Base-by-base conservation (phyloP, 2,888 invertebrate genomes). In the Plebejus argus region DNA sequence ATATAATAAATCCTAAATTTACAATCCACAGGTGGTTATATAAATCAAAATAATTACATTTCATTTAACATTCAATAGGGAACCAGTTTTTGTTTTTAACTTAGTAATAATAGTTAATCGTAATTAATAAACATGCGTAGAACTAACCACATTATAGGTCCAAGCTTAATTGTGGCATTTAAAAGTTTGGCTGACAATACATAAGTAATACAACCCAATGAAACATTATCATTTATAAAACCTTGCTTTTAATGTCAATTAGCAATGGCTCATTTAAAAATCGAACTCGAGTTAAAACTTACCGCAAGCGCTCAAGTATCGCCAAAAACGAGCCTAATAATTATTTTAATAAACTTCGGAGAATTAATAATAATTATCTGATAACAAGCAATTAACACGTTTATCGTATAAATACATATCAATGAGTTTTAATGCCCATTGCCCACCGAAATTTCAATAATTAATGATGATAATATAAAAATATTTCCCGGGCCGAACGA, bases 311-410 rank as follows among this genome's bases (percentile, higher is more conserved):
- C 12, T 66, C 66, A 66, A 66, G 66, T 15, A 18, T 33, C 66
- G 66, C 28, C 66, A 66, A 66, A 74, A 74, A 74, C 53, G 28
- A 53, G 28, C 74, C 74, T 49, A 53, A 74, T 49, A 53, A 74
- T 74, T 74, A 74, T 74, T 49, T 49, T 53, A 74, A 74, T 53
- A 74, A 74, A 74, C 28, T 49, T 74, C 49, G 53, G 15, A 53
- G 49, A 74, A 53, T 66, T 66, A 74, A 53, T 66, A 74, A 53
- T 74, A 49, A 74, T 74, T 74, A 74, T 74, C 74, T 39, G 74
- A 28, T 49, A 28, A 53, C 28, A 74, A 18, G 74, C 45, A 74
- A 74, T 74, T 74, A 74, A 74, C 74, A 49, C 74, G 74, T 49
- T 74, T 49, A 74, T 74, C 23, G 74, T 49, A 74, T 74, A 74